phyloP scores from a whole-genome alignment of 35 echinoderm and acorn worm genomes.

The Patiria miniata region DNA sequence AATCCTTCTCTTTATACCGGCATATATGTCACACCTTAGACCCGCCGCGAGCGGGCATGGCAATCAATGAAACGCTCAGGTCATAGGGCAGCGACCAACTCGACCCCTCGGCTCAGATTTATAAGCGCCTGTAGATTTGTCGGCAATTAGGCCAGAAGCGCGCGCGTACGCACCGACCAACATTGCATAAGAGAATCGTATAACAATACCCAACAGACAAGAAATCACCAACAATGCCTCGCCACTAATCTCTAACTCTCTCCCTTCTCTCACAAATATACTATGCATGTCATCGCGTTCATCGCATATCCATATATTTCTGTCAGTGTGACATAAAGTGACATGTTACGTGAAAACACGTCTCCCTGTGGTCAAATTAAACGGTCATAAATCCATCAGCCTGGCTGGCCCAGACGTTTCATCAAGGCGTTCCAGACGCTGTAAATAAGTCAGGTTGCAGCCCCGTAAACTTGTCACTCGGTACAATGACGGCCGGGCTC shows the following conservation, averaged over 20 bases:
- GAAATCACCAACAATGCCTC: no score
- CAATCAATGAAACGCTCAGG: neutral
- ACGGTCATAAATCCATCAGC: conserved; percentile 10
- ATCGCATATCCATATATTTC: neutral
- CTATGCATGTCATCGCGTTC: neutral
- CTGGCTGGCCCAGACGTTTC: neutral
- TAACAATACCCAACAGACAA: no score
- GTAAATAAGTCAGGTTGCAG: conserved; percentile 6
- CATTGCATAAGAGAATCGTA: no score
- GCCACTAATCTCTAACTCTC: no score
- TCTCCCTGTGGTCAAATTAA: conserved; percentile 25
- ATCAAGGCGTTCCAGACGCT: neutral
- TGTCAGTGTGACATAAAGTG: neutral
- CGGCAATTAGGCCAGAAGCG: conserved; percentile 25
- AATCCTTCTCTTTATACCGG: no score
- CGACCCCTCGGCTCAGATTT: neutral
- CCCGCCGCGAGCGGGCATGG: neutral
- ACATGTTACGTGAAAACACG: neutral
- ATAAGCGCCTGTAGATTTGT: neutral
- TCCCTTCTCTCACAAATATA: no score
- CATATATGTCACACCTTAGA: neutral
- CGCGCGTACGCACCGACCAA: neutral
- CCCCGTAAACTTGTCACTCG: neutral
- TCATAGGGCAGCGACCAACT: neutral
- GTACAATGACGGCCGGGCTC: neutral